A percentile compares a stretch with the other conserved stretches of the same genome.
phyloP scores from a whole-genome alignment of 2,113 vertebrate species.

The Lamprotornis superbus region DNA sequence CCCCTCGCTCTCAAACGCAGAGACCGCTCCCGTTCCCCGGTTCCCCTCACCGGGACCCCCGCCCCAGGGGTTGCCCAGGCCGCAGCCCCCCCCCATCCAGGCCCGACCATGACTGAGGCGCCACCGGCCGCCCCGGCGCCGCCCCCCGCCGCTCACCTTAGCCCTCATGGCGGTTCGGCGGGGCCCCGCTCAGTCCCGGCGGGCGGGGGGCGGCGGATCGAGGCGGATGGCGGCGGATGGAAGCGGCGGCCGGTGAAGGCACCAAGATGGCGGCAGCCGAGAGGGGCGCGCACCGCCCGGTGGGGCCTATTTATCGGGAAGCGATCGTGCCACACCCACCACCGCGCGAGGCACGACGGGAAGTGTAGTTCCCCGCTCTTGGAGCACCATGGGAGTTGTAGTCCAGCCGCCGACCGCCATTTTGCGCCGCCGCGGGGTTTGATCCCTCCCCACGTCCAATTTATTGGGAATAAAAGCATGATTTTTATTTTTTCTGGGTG shows the following conservation, averaged over 20 bases:
- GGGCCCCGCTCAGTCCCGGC: neutral
- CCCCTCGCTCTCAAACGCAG: neutral
- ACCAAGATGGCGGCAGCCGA: neutral
- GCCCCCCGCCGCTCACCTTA: neutral
- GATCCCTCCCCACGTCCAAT: neutral
- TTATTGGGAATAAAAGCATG: neutral
- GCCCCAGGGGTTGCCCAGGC: neutral
- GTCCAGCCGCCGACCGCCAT: neutral
- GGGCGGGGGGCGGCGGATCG: neutral
- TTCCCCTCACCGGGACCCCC: neutral
- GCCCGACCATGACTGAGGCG: neutral
- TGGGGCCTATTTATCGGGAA: neutral
- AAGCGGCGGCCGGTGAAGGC: accelerated
- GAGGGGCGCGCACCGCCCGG: accelerated
- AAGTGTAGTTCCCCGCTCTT: accelerated
- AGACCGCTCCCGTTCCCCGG: neutral
- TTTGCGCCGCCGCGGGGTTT: neutral
- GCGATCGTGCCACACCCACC: neutral
- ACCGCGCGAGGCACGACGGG: accelerated
- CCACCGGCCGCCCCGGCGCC: neutral
- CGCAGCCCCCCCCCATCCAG: neutral
- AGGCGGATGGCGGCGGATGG: neutral
- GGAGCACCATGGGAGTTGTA: neutral
- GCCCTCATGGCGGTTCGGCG: neutral
- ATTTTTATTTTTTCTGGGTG: accelerated